Conservation (phyloP, 2,113 vertebrate genomes). For the Suricata suricatta region DNA sequence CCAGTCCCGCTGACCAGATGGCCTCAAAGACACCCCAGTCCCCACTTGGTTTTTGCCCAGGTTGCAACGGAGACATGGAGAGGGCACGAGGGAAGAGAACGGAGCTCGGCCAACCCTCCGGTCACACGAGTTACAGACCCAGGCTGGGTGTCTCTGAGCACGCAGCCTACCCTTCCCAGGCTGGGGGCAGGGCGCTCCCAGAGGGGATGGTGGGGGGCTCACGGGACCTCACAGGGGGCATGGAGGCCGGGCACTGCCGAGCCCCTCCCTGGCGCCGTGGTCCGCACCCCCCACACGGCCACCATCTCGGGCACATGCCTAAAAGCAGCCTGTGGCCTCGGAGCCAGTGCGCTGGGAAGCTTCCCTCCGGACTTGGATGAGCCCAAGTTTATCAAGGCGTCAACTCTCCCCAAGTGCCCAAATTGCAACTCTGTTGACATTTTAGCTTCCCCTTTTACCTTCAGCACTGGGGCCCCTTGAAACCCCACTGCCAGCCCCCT, state of each 20-base stretch:
- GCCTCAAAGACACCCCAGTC: too few species aligned
- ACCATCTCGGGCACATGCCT: accelerated
- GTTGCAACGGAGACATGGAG: not conserved
- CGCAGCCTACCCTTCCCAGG: not conserved
- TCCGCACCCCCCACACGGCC: accelerated
- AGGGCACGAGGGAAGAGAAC: accelerated
- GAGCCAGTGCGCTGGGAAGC: accelerated
- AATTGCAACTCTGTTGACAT: not conserved
- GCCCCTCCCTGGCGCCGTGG: accelerated
- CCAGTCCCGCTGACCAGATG: too few species aligned
- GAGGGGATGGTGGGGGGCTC: accelerated
- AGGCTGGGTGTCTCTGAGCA: accelerated
- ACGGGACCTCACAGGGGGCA: accelerated
- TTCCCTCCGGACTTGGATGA: not conserved
- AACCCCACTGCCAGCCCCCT: too few species aligned
- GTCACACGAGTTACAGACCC: not conserved
- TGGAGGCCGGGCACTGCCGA: accelerated
- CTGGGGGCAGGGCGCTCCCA: accelerated
- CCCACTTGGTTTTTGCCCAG: not conserved
- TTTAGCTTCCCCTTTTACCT: not conserved
- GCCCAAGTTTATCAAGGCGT: accelerated
- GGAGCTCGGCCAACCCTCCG: accelerated
- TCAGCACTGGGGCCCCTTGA: accelerated
- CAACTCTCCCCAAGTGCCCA: not conserved
- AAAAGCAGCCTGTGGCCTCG: not conserved